Evolutionary conservation across 2,113 vertebrate species (phyloP), one percentile per base, ranked within the genome.

Genomic region (Xerus inauris): DNA sequence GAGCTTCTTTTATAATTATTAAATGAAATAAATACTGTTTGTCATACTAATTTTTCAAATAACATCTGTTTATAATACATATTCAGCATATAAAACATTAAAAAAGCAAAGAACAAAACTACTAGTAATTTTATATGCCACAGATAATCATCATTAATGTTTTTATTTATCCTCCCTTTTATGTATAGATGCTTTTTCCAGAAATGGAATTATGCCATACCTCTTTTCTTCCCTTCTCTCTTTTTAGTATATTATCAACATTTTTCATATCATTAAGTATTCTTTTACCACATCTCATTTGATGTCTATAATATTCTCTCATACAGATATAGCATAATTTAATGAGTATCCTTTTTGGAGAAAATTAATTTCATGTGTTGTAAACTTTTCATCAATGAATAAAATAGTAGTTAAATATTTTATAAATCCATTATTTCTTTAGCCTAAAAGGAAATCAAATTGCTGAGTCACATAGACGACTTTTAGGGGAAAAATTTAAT

Each of bases 1-100:
- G 30, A 54, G 69, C 88, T 91, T 84, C 65, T 91, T 85, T 83
- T 54, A 62, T 71, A 84, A 9, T 90, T 92, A 69, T 49, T 92
- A 90, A 65, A 86, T 89, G 35, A 89, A 94, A 73, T 89, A 89
- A 85, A 94, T 57, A 64, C 16, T 76, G 42, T 90, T 83, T 75
- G 8, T 76, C 54, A 67, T 91, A 40, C 3, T 81, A 38, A 38
- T 71, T 85, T 95, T 94, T 95, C 45, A 90, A 8, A 89, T 94
- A 85, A 67, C 54, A 87, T 92, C 69, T 94, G 16, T 92, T 72
- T 86, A 86, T 80, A 91, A 93, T 87, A 45, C 35, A 76, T 92
- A 32, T 79, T 94, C 8, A 38, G 59, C 65, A 42, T 57, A 40
- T 79, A 87, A 92, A 96, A 94, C 45, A 91, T 13, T 79, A 32